Evolutionary conservation across 2,888 invertebrate genomes (phyloP), one percentile per base, ranked within the genome.

Genomic region (Prionchulus punctatus): DNA sequence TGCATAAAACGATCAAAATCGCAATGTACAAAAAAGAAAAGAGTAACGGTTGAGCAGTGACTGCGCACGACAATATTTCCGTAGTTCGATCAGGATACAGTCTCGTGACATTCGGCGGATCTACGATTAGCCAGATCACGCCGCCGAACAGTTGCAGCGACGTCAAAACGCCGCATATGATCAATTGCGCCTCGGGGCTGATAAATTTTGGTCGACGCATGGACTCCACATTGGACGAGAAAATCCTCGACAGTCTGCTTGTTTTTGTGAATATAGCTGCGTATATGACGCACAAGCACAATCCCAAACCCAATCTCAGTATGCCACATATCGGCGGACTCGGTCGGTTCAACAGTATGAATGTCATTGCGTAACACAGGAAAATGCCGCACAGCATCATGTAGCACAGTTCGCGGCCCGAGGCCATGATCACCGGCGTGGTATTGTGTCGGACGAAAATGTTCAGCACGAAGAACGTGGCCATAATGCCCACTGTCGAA

Each of bases 361-460:
- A 83, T 3, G 83, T 82, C 72, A 82, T 81, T 48, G 77, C 75
- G 67, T 84, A 85, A 64, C 83, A 83, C 53, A 81, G 76, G 25
- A 81, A 71, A 59, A 84, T 80, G 18, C 84, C 84, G 57, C 76
- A 73, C n/a, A 83, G 72, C 36, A 85, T 77, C 18, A 84, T 81
- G 69, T 83, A 84, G 71, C 84, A 84, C 7, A 85, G 73, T 66
- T 85, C 85, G 12, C 84, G 75, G 0, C 84, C 84, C 0, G 83
- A 83, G 1, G 85, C 85, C 79, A 83, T 83, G 59, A 84, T 83
- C 36, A 84, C 77, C 0, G 83, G 83, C 0, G 83, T 84, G 51
- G 74, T 73, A 62, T 75, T 76, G 67, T 70, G 79, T 66, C 78
- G 76, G 49, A 82, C 74, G 70, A 83, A 83, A 3, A 82, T 79